Evolutionary conservation across 2,797 vertebrate genomes (phyloP).

Genomic region (Phaenicophaeus curvirostris): DNA sequence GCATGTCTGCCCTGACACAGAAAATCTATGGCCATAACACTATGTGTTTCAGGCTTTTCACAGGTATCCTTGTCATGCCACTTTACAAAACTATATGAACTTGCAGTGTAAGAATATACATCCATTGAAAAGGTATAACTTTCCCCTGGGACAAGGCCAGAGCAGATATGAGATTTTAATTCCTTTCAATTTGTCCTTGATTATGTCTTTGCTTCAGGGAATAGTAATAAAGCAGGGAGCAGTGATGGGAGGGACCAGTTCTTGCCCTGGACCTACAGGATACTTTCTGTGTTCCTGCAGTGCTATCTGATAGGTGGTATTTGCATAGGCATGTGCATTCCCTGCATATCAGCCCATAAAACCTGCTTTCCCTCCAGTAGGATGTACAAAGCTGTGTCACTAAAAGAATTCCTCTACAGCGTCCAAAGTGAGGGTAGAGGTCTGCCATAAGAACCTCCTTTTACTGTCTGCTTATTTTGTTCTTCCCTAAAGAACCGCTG

Average conservation of each 20-base stretch:
- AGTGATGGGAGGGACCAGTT: background rate
- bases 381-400: background rate
- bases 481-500: background rate
- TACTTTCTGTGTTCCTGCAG: background rate
- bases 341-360: background rate
- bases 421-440: background rate
- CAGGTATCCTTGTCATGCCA: background rate
- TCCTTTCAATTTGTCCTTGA: background rate
- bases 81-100: background rate
- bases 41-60: background rate
- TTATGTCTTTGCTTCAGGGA: background rate
- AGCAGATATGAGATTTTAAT: background rate
- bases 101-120: background rate
- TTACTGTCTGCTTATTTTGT: background rate
- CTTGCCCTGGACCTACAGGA: background rate
- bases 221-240: background rate
- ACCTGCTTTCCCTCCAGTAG: background rate
- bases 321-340: background rate
- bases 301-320: background rate
- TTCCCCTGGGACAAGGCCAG: background rate
- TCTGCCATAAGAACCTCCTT: background rate
- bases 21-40: background rate
- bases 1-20: background rate
- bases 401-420: background rate
- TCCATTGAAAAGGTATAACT: background rate